Base-by-base conservation (phyloP, 2,797 vertebrate species). In the Pogonophryne albipinna region DNA sequence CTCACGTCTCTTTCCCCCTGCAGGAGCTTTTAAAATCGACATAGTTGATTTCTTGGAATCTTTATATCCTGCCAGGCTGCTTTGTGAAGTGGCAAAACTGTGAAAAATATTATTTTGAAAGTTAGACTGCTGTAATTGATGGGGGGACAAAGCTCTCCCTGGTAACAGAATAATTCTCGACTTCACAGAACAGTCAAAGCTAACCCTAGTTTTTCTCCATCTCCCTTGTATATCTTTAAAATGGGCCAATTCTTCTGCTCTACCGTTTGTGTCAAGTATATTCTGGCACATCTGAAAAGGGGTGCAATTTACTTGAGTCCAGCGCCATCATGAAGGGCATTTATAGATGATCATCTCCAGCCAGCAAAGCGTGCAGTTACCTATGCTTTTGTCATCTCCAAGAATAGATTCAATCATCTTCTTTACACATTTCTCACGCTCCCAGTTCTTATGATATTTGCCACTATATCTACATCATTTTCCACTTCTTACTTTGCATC, bases 261-360 rank as follows among this genome's bases (percentile, higher is more conserved):
- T 19, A 51, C 8, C 47, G 44, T 75, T 82, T 66, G 53, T 74
- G 13, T 66, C 57, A 45, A 71, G 66, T 64, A 55, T n/a, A 61
- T 27, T 66, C 15, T 63, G 46, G 19, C 6, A 53, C 66, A 66
- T 76, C 55, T 47, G 57, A 65, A 68, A 62, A 12, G 17, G n/a
- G 17, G 12, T 50, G 51, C 10, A 49, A 58, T 66, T 58, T 45
- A 49, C 38, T 42, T 44, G 9, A 23, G 10, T 49, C 16, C 15
- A 66, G 13, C 1, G 0, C 38, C 34, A 68, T 57, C 50, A 45
- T 27, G 16, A 60, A 27, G 53, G 7, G 12, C 47, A 59, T 61
- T 76, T 72, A 41, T 10, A 49, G 41, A 78, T 73, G 70, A 27
- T 57, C 38, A 70, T 78, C 42, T 65, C 46, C 47, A 70, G 15